Percentiles rank a stretch among this genome's conserved stretches.
These are phyloP conservation scores for Hydraecia micacea DNA, from an alignment of 2,888 invertebrate genomes.

Conservation along the genomic window DNA sequence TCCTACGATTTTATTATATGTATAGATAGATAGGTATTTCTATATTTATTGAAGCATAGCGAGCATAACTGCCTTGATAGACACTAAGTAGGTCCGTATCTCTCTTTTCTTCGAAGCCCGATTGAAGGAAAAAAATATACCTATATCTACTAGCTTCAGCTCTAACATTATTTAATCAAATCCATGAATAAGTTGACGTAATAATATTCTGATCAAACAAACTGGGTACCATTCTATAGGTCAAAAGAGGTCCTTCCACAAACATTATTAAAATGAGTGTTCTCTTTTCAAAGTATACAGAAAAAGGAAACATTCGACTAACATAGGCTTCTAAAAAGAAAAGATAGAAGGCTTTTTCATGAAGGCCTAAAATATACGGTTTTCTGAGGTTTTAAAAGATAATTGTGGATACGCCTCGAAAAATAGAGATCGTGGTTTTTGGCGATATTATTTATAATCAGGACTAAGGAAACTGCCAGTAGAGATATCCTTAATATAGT, in stretches of 20 bases:
- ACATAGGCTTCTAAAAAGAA: constrained; percentile 19
- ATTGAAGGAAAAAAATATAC: neutral
- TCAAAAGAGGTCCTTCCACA: constrained; percentile 14
- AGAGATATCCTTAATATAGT: neutral
- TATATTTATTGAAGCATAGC: neutral
- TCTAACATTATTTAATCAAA: constrained; percentile 1
- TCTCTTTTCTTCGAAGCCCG: neutral
- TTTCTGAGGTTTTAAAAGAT: constrained; percentile 18
- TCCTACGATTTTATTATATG: too few species aligned
- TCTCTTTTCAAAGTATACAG: constrained; percentile 29
- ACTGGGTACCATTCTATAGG: constrained; percentile 19
- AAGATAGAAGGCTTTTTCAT: constrained; percentile 37
- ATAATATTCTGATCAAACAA: constrained; percentile 30
- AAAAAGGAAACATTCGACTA: constrained; percentile 27
- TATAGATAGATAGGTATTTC: too few species aligned
- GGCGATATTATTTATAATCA: constrained; percentile 1
- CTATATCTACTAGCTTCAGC: neutral
- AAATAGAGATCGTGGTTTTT: constrained; percentile 4
- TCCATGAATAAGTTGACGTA: constrained; percentile 5
- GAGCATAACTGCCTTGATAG: neutral
- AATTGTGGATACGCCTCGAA: neutral
- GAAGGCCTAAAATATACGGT: constrained; percentile 25
- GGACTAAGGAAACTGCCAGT: neutral
- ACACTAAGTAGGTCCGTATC: neutral
- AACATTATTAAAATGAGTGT: constrained; percentile 54